A percentile compares a stretch with the other conserved stretches of the same genome.
Evolutionary conservation across 2,113 vertebrate genomes (phyloP).

Genomic region (Tamias sibiricus): DNA sequence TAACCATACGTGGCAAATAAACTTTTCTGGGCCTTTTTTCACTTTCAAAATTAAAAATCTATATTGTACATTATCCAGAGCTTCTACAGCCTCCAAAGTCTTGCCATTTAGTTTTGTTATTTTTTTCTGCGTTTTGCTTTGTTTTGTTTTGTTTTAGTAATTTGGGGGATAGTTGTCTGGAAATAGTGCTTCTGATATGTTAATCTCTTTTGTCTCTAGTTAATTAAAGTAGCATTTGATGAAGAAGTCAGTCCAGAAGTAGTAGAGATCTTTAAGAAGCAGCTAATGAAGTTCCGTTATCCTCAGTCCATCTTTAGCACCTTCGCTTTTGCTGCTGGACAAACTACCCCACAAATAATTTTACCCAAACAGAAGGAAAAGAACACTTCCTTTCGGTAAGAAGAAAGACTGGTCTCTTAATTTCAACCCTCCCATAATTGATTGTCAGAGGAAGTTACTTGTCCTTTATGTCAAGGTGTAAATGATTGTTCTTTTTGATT

Average conservation of each 20-base stretch:
- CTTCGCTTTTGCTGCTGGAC: conserved; percentile 97
- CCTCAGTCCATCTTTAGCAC: conserved; percentile 97
- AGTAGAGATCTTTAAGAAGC: conserved; percentile 98
- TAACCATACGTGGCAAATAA: conserved; percentile 11
- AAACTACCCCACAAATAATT: conserved; percentile 93
- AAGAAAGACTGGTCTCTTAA: conserved; percentile 1
- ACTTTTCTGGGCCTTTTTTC: conserved; percentile 34
- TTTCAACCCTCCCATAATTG: background rate
- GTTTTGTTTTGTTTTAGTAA: background rate
- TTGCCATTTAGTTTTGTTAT: conserved; percentile 4
- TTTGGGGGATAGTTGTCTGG: background rate
- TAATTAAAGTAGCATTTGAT: conserved; percentile 98
- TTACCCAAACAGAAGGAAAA: conserved; percentile 98
- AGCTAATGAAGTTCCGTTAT: conserved; percentile 96
- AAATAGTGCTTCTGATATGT: conserved; percentile 56
- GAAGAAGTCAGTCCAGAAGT: conserved; percentile 98
- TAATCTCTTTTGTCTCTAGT: conserved; percentile 86
- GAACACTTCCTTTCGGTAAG: conserved; percentile 97
- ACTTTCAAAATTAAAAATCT: conserved; percentile 16
- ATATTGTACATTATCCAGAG: background rate
- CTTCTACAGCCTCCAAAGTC: conserved; percentile 1
- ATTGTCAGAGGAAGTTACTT: background rate
- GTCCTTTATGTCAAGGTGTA: background rate
- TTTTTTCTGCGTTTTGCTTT: conserved; percentile 28
- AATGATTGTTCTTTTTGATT: background rate